Base-by-base conservation (phyloP, 2,888 invertebrate genomes). In the Xylocampa areola region DNA sequence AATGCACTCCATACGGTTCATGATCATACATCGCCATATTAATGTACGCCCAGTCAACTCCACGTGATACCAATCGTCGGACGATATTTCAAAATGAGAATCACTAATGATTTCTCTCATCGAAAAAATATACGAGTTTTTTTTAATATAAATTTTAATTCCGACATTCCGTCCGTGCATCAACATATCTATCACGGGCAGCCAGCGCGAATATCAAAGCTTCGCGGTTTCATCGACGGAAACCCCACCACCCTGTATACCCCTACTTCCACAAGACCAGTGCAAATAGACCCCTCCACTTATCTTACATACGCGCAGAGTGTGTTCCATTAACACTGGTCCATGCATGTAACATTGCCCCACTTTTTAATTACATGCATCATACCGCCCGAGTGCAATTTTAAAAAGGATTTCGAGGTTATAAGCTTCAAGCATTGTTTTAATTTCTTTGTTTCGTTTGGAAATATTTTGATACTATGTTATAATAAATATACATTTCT, bases 321-420 rank as follows among this genome's bases (percentile, higher is more conserved):
- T 51, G 27, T 58, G 85, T 39, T 81, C 85, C 36, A 35, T 35
- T 29, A 66, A 62, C 8, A 37, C 59, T 81, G 82, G 88, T 44
- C 41, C 13, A 30, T 33, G 40, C 60, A 75, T 69, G 73, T 79
- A 78, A 81, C 80, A 82, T 76, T 88, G 87, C 85, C 83, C 85
- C 85, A 89, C 83, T 88, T 91, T 91, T 90, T 91, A 92, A 91
- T 91, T 89, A 89, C 90, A 90, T 89, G 87, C 88, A 90, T 90
- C 88, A 89, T 85, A 77, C 84, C 79, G 78, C 68, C 67, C 64
- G 82, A 82, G 84, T 86, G 87, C 86, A 88, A 84, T 86, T 87
- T 84, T 81, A 84, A 86, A 89, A 88, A 85, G 85, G 85, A 88
- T 89, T 89, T 85, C 74, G 83, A 81, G 80, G 76, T 80, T 81